Evolutionary conservation across 30 jellyfish, hydroid and myxozoan species (phyloP).

Genomic region (Cassiopea xamachana): DNA sequence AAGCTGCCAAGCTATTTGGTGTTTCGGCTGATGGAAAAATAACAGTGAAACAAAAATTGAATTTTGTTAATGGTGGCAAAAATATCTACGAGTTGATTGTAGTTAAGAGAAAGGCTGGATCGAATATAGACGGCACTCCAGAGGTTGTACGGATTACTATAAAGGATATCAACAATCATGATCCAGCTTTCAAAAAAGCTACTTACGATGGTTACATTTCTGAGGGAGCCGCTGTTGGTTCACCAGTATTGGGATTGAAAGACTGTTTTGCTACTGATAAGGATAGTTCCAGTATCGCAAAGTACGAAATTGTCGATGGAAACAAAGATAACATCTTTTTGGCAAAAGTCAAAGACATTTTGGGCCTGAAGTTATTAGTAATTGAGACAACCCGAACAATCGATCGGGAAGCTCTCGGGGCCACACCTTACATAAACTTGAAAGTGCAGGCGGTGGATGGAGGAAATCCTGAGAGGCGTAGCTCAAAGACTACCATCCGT

Average conservation of each 20-base stretch:
- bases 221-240: constrained; percentile 90
- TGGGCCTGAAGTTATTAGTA: constrained; percentile 82
- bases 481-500: constrained; percentile 57
- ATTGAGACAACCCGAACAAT: constrained; percentile 77
- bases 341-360: constrained; percentile 60
- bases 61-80: constrained; percentile 68
- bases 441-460: constrained; percentile 90
- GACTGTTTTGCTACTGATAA: constrained; percentile 96
- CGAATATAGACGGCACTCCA: constrained; percentile 80
- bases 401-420: constrained; percentile 91
- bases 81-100: constrained; percentile 71
- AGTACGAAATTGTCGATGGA: constrained; percentile 74
- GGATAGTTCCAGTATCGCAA: constrained; percentile 82
- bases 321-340: constrained; percentile 71
- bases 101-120: constrained; percentile 67
- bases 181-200: constrained; percentile 81
- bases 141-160: constrained; percentile 61
- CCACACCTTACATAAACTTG: constrained; percentile 85
- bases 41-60: constrained; percentile 70
- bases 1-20: constrained; percentile 42
- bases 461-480: constrained; percentile 78
- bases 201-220: constrained; percentile 77
- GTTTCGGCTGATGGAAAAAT: constrained; percentile 67
- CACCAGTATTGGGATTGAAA: constrained; percentile 87
- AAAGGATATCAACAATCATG: constrained; percentile 81